Base-by-base conservation (phyloP, 2,797 vertebrate species). In the Acanthis flammea region DNA sequence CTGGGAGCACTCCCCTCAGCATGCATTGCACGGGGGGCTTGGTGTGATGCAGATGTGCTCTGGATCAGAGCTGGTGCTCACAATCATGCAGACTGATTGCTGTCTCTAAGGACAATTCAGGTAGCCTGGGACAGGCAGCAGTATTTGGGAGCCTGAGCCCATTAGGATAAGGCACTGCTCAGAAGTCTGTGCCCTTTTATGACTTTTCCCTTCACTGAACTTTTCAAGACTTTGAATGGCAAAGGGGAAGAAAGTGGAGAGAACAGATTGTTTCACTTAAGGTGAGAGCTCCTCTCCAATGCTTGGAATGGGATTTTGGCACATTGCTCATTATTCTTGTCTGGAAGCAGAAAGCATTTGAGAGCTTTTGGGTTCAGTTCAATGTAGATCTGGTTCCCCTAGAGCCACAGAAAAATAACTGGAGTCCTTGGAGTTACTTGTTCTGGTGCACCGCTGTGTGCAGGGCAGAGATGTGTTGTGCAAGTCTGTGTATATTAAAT, bases 1-100 rank as follows among this genome's bases (percentile, higher is more conserved):
- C 16, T 54, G 44, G 67, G 70, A 60, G 9, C 25, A 5, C 12
- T 80, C 5, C 15, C 13, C 18, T 57, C 74, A 12, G 51, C 79
- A n/a, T 12, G 17, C 1, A 0, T 3, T 51, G 39, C 23, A 4
- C 1, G 1, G 25, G 24, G 45, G n/a, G 6, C 24, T 51, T 37
- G 14, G 23, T 50, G 21, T 37, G 45, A 11, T 30, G 19, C 23
- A 30, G 60, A 24, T 83, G 57, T 39, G 35, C 65, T 61, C 33
- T 50, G 48, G 31, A 12, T 62, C 21, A 23, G 37, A 80, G 54
- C 41, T 80, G 48, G 31, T 37, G n/a, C 53, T 86, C 31, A 10
- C 30, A 18, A 5, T 45, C 77, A 62, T 7, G 1, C 78, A 82
- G 27, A 66, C 10, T 18, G 30, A 14, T 8, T 21, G 27, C 19